Conservation (phyloP, 2,113 vertebrate genomes). For the Panurus biarmicus region DNA sequence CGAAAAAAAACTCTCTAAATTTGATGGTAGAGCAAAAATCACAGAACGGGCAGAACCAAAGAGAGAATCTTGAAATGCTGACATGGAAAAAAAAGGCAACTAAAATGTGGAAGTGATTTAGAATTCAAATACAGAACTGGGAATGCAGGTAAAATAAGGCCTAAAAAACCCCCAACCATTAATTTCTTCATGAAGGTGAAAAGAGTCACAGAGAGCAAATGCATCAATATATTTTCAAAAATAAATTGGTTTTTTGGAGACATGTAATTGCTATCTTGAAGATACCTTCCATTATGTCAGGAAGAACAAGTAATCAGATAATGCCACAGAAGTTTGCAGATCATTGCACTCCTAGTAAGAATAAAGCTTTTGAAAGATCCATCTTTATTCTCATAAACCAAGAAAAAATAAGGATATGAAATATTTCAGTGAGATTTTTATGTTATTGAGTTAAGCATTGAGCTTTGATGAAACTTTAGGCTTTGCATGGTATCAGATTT, state of each 20-base stretch:
- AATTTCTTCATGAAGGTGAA: background rate
- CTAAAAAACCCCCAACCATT: fast-evolving
- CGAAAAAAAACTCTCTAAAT: background rate
- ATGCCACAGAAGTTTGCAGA: background rate
- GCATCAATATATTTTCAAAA: background rate
- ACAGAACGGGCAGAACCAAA: background rate
- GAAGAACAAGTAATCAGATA: background rate
- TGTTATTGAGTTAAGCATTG: background rate
- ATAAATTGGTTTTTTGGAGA: background rate
- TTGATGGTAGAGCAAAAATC: background rate
- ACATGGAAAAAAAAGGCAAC: background rate
- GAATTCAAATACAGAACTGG: background rate
- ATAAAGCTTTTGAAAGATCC: background rate
- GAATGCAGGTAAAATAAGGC: background rate
- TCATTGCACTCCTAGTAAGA: background rate
- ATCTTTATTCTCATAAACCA: background rate
- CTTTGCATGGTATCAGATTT: background rate
- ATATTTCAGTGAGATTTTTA: background rate
- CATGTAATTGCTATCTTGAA: background rate
- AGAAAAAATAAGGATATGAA: background rate
- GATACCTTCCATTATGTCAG: background rate
- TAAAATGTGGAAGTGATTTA: background rate
- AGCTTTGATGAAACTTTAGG: background rate
- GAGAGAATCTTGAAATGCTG: background rate
- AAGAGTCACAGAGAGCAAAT: background rate